phyloP scores from a whole-genome alignment of 2,888 invertebrate genomes.

The Temnothorax rugatulus region DNA sequence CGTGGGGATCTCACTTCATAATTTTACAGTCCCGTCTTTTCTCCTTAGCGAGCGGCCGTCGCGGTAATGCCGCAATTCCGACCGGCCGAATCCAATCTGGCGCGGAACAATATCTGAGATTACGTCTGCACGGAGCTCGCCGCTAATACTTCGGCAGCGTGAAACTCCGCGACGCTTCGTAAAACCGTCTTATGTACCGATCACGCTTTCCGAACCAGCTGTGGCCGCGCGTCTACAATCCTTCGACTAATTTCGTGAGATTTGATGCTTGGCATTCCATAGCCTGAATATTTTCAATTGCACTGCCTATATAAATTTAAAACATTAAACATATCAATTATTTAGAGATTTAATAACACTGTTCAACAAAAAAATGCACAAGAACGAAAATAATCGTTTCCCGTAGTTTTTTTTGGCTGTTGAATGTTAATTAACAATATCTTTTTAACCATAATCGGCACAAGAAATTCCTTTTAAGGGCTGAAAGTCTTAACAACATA shows the following conservation, averaged over 20 bases:
- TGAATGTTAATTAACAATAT: too few species aligned
- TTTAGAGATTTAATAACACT: not conserved
- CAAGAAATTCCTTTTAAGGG: too few species aligned
- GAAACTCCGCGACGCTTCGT: slow-evolving; percentile 50
- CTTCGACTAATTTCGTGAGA: slow-evolving; percentile 42
- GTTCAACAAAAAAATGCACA: too few species aligned
- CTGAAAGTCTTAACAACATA: too few species aligned
- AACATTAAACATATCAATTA: not conserved
- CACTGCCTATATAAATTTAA: not conserved
- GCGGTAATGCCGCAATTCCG: slow-evolving; percentile 32
- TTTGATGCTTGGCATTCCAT: not conserved
- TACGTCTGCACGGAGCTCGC: slow-evolving; percentile 26
- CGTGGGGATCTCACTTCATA: slow-evolving; percentile 31
- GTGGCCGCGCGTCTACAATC: slow-evolving; percentile 15
- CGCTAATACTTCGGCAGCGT: slow-evolving; percentile 1
- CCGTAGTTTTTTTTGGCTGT: too few species aligned
- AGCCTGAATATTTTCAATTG: not conserved
- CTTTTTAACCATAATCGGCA: too few species aligned
- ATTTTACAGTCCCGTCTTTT: slow-evolving; percentile 14
- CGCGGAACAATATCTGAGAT: slow-evolving; percentile 42
- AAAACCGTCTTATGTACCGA: slow-evolving; percentile 51
- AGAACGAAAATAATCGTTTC: too few species aligned
- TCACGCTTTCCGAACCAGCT: slow-evolving; percentile 28
- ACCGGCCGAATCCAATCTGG: slow-evolving; percentile 40
- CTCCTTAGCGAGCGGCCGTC: slow-evolving; percentile 8